These are phyloP conservation scores for Ips typographus DNA, from an alignment of 1,140 invertebrate species.

Conservation along the genomic window DNA sequence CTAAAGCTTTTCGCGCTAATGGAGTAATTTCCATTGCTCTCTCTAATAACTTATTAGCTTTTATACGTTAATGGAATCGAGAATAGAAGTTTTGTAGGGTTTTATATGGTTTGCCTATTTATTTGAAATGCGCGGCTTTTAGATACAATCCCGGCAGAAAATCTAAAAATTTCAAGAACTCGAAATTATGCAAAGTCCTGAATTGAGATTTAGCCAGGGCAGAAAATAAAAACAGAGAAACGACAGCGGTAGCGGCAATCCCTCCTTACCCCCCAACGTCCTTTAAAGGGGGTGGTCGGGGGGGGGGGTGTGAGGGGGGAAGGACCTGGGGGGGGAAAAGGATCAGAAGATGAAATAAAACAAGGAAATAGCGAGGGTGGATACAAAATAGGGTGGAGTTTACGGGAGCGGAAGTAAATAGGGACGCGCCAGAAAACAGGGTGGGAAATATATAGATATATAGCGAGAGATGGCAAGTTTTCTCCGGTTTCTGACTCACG, in stretches of 20 bases:
- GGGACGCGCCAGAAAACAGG: conserved; percentile 49
- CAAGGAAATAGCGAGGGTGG: conserved; percentile 53
- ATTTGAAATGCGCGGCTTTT: conserved; percentile 4
- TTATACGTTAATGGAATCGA: too few relatives aligned
- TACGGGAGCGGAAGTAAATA: conserved; percentile 54
- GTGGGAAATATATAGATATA: conserved; percentile 46
- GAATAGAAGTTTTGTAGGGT: too few relatives aligned
- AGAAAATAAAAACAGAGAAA: conserved; percentile 50
- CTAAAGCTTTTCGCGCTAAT: not conserved
- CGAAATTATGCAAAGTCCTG: conserved; percentile 51
- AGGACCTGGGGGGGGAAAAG: conserved; percentile 39
- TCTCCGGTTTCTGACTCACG: conserved; percentile 40
- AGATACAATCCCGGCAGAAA: conserved; percentile 12
- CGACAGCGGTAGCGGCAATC: conserved; percentile 4
- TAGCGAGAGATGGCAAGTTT: conserved; percentile 33
- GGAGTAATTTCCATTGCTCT: not conserved
- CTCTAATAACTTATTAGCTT: not conserved
- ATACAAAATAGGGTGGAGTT: conserved; percentile 55
- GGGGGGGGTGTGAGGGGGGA: conserved; percentile 8
- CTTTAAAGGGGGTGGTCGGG: not conserved
- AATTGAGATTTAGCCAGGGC: conserved; percentile 47
- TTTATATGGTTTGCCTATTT: too few relatives aligned
- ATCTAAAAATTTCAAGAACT: conserved; percentile 45
- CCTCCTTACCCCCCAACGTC: too few relatives aligned
- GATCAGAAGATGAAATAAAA: conserved; percentile 54